These are phyloP conservation scores for Calephelis virginiensis DNA, from an alignment of 1,140 invertebrate species.

Conservation along the genomic window DNA sequence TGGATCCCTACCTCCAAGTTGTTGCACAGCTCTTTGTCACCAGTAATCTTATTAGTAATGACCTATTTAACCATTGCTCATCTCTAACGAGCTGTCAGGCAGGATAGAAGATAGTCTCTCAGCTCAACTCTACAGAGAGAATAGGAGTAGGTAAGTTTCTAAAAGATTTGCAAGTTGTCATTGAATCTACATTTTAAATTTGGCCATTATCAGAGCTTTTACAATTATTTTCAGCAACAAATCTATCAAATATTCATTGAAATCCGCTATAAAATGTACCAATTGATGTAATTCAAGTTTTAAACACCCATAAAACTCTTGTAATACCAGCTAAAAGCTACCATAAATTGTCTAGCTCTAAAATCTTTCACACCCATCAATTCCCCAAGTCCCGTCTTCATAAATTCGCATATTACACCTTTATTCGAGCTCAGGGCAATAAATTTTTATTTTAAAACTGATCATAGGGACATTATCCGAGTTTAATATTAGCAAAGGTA, in stretches of 20 bases:
- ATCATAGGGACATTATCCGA: conserved; percentile 46
- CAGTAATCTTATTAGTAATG: too few relatives aligned
- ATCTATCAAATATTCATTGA: neutral
- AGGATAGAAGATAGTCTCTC: too few relatives aligned
- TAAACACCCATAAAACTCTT: conserved; percentile 10
- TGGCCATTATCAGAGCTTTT: too few relatives aligned
- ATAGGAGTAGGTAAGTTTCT: too few relatives aligned
- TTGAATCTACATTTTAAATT: too few relatives aligned
- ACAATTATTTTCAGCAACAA: too few relatives aligned
- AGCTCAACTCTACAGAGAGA: too few relatives aligned
- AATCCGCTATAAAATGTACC: neutral
- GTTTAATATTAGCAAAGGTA: conserved; percentile 48
- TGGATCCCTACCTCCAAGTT: too few relatives aligned
- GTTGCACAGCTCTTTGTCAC: too few relatives aligned
- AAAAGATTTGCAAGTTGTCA: too few relatives aligned
- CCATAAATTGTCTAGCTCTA: conserved; percentile 9
- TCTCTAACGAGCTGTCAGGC: too few relatives aligned
- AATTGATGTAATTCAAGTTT: neutral
- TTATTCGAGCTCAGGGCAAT: conserved; percentile 36
- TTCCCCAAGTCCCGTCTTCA: conserved; percentile 29
- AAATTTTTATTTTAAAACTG: conserved; percentile 58
- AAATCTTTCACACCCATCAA: conserved; percentile 28
- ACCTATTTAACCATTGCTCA: too few relatives aligned
- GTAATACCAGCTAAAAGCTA: conserved; percentile 6
- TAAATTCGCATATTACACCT: conserved; percentile 34